Evolutionary conservation across 1,140 invertebrate genomes (phyloP).

Genomic region (Cydia pomonella): DNA sequence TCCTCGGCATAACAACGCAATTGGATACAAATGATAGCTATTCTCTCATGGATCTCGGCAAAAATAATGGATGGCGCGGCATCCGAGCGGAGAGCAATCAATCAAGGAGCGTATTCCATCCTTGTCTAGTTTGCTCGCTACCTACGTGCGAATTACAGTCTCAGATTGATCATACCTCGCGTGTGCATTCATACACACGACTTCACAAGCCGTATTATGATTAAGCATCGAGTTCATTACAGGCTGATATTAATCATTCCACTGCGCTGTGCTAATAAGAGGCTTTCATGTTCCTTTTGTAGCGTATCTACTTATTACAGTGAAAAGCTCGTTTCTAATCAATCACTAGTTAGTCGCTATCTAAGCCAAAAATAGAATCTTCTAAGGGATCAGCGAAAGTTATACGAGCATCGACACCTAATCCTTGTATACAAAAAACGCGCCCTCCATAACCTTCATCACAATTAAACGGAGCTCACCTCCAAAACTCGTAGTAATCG

Average conservation of each 20-base stretch:
- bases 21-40: conserved; percentile 48
- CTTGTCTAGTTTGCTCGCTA: conserved; percentile 31
- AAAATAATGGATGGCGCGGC: conserved; percentile 41
- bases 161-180: conserved; percentile 23
- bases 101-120: conserved; percentile 40
- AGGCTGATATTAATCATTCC: conserved; percentile 3
- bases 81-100: conserved; percentile 40
- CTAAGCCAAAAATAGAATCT: neutral
- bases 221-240: conserved; percentile 26
- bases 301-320: neutral
- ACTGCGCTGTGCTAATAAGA: conserved; percentile 12
- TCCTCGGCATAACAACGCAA: conserved; percentile 42
- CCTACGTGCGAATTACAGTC: conserved; percentile 28
- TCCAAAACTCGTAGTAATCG: conserved; percentile 48
- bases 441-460: conserved; percentile 18
- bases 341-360: neutral
- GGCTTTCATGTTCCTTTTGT: neutral
- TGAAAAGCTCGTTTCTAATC: neutral
- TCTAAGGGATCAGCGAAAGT: neutral
- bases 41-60: conserved; percentile 41
- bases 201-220: conserved; percentile 23
- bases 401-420: neutral
- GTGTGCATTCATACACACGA: conserved; percentile 28
- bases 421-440: neutral
- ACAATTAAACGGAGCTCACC: conserved; percentile 22